Percentiles rank a stretch among this genome's conserved stretches.
phyloP scores from a whole-genome alignment of 2,113 vertebrate species.

The Hippopotamus amphibius region DNA sequence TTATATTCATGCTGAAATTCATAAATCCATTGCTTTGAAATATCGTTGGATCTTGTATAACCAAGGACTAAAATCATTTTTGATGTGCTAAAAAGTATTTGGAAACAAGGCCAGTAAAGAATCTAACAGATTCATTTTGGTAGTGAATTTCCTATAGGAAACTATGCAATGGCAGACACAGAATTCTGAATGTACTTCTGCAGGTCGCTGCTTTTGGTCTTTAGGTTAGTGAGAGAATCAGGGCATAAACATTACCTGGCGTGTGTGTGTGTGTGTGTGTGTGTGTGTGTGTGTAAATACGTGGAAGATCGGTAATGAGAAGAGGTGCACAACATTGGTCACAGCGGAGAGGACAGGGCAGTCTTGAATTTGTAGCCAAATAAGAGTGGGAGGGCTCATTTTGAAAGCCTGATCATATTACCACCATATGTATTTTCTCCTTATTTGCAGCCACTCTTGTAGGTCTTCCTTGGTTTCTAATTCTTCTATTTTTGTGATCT shows the following conservation, averaged over 20 bases:
- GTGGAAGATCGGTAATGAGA: background rate
- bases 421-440: background rate
- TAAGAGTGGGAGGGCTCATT: background rate
- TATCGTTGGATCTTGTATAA: background rate
- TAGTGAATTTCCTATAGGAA: background rate
- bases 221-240: background rate
- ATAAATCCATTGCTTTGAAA: constrained; percentile 34
- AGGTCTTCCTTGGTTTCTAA: background rate
- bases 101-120: background rate
- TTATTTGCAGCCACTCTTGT: background rate
- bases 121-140: background rate
- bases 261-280: background rate
- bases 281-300: background rate
- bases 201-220: background rate
- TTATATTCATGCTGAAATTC: background rate
- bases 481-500: constrained; percentile 1
- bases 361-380: background rate
- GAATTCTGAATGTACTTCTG: background rate
- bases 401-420: background rate
- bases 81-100: background rate
- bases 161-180: background rate
- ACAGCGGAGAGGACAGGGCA: background rate
- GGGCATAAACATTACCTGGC: background rate
- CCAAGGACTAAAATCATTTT: background rate
- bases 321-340: background rate